These are phyloP conservation scores for Iguana delicatissima DNA, from an alignment of 2,797 vertebrate genomes.

Conservation along the genomic window DNA sequence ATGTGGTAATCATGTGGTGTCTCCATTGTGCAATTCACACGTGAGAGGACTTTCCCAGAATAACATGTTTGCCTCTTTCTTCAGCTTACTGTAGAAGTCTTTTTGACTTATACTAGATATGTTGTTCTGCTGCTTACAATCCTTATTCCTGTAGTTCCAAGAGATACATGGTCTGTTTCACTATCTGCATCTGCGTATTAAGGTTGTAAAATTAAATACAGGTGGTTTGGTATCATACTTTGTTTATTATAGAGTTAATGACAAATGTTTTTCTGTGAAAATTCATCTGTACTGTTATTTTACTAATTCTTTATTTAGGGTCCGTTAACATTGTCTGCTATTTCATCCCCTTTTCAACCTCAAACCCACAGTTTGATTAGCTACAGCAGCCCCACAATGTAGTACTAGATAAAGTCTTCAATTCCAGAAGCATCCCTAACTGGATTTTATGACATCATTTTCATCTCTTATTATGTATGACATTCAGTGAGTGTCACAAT, in stretches of 20 bases:
- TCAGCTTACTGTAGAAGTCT: neutral
- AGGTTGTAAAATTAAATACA: neutral
- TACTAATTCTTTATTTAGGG: neutral
- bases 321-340: neutral
- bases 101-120: neutral
- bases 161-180: neutral
- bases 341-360: neutral
- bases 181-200: neutral
- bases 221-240: neutral
- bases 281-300: neutral
- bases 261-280: slow-evolving; percentile 4
- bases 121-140: neutral
- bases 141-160: neutral
- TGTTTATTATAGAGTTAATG: neutral
- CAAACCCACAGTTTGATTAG: slow-evolving; percentile 1
- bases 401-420: neutral
- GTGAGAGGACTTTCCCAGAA: too few species aligned
- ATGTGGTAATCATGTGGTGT: neutral
- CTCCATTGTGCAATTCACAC: too few species aligned
- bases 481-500: neutral
- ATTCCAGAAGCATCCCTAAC: neutral
- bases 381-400: neutral
- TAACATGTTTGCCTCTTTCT: neutral
- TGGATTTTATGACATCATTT: neutral
- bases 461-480: neutral